A percentile compares a stretch with the other conserved stretches of the same genome.
Evolutionary conservation across 2,113 vertebrate species (phyloP).

Genomic region (Elgaria multicarinata): DNA sequence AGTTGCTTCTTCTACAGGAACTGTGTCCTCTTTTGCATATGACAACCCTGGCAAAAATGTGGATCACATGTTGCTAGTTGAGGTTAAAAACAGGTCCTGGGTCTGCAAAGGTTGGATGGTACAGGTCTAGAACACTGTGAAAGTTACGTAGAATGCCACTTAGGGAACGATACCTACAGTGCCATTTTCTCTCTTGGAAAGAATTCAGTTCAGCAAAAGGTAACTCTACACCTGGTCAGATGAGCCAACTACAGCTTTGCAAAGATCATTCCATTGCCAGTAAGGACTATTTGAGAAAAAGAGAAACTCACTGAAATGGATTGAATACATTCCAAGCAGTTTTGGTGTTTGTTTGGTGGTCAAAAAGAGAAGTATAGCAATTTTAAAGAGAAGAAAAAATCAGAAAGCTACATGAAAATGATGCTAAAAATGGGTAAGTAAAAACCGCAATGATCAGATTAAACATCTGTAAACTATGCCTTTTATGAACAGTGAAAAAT

Average conservation of each 20-base stretch:
- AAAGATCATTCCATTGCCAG: fast-evolving
- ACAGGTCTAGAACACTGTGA: not conserved
- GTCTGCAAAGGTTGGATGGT: not conserved
- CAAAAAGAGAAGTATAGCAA: fast-evolving
- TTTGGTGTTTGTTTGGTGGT: fast-evolving
- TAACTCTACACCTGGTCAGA: fast-evolving
- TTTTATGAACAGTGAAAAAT: not conserved
- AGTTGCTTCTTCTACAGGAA: not conserved
- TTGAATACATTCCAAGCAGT: fast-evolving
- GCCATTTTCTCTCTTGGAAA: not conserved
- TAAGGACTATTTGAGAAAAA: not conserved
- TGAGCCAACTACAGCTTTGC: fast-evolving
- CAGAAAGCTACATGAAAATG: fast-evolving
- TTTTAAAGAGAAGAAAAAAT: not conserved
- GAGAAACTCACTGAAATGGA: not conserved
- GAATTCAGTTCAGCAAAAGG: not conserved
- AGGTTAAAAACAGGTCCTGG: not conserved
- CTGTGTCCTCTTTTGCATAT: not conserved
- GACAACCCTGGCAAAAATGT: no score
- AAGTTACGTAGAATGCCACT: not conserved
- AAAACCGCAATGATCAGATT: not conserved
- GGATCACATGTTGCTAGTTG: not conserved
- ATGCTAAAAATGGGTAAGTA: not conserved
- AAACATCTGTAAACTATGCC: fast-evolving
- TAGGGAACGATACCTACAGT: not conserved